These are phyloP conservation scores for Vulpes ferrilata DNA, from an alignment of 2,113 vertebrate genomes.

Conservation along the genomic window DNA sequence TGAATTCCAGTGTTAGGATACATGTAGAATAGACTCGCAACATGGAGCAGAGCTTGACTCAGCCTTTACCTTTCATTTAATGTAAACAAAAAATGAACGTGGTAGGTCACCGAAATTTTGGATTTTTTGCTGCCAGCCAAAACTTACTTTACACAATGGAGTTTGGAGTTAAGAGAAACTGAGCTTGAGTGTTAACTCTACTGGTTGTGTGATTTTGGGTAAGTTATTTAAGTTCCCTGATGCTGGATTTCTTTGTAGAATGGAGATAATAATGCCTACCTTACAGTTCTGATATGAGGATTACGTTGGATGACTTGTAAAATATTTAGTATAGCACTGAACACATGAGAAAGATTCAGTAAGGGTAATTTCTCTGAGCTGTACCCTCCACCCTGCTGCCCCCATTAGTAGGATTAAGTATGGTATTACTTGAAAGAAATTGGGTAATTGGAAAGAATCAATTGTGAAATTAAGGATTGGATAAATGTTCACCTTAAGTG, in stretches of 20 bases:
- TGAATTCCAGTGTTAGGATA: neutral
- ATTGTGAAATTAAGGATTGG: constrained; percentile 25
- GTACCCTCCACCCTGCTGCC: neutral
- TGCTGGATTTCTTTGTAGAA: constrained; percentile 38
- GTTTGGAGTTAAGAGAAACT: constrained; percentile 12
- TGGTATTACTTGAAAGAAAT: neutral
- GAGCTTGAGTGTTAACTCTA: neutral
- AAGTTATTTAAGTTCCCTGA: neutral
- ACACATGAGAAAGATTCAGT: neutral
- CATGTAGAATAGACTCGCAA: neutral
- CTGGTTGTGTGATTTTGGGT: neutral
- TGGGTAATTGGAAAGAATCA: neutral
- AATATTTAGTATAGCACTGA: neutral
- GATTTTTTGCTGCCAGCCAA: neutral
- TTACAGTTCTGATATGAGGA: constrained; percentile 6
- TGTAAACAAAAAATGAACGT: neutral
- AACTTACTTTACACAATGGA: neutral
- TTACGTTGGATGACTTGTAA: constrained; percentile 25
- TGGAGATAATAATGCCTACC: neutral
- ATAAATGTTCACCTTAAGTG: neutral
- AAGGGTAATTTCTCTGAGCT: neutral
- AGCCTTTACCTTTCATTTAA: neutral
- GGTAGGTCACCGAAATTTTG: neutral
- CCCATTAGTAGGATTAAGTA: neutral
- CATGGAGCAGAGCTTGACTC: neutral